Conservation (phyloP, 2,888 invertebrate genomes). For the Vandiemenella viatica region DNA sequence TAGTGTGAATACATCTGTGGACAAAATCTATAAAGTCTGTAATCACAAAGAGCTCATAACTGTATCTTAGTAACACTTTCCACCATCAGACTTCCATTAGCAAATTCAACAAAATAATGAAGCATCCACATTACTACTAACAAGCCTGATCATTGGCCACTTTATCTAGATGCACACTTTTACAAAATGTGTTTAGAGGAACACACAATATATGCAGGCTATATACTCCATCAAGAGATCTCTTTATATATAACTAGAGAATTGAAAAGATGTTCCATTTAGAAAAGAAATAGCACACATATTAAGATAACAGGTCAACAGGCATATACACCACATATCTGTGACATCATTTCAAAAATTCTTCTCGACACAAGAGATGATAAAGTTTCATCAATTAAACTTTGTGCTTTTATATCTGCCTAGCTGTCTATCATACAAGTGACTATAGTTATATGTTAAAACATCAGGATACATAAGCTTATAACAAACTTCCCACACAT, state of each 20-base stretch:
- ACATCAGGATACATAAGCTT: conserved; percentile 10
- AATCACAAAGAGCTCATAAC: too few relatives aligned
- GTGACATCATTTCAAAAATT: conserved; percentile 4
- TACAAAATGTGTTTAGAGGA: conserved; percentile 7
- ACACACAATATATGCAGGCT: conserved; percentile 3
- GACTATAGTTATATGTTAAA: conserved; percentile 8
- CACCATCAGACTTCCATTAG: conserved; percentile 5
- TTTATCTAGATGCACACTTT: background rate
- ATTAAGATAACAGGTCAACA: conserved; percentile 9
- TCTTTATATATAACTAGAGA: conserved; percentile 5
- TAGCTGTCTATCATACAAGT: conserved; percentile 12
- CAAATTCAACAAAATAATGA: background rate
- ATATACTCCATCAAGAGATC: conserved; percentile 6
- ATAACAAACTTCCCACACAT: conserved; percentile 8
- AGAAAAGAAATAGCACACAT: conserved; percentile 10
- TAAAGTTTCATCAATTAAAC: background rate
- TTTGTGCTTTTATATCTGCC: conserved; percentile 9
- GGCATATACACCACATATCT: conserved; percentile 11
- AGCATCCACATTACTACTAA: background rate
- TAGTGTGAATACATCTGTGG: too few relatives aligned
- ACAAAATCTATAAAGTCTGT: too few relatives aligned
- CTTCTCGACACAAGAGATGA: conserved; percentile 3
- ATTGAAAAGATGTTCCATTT: conserved; percentile 8
- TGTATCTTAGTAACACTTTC: too few relatives aligned
- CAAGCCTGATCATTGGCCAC: background rate